Conservation (phyloP, 2,888 invertebrate species). For the Amphipoea lucens region DNA sequence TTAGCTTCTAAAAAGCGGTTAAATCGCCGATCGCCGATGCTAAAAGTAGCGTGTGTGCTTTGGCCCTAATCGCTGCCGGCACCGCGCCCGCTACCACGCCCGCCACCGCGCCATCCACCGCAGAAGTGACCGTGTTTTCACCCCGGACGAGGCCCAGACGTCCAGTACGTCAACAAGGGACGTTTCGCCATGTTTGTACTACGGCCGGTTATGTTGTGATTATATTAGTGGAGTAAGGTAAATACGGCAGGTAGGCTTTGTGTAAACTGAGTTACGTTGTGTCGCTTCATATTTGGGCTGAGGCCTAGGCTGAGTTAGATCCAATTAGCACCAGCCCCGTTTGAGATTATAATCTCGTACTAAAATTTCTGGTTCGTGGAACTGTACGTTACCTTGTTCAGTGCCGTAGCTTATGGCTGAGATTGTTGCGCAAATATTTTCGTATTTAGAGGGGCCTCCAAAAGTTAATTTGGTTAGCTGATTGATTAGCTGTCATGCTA, state of each 20-base stretch:
- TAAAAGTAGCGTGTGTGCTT: too few relatives aligned
- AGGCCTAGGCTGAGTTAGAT: constrained; percentile 27
- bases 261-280: constrained; percentile 49
- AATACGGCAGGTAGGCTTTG: constrained; percentile 50
- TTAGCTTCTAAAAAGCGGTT: too few relatives aligned
- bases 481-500: too few relatives aligned
- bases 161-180: constrained; percentile 50
- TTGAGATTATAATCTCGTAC: constrained; percentile 38
- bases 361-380: neutral
- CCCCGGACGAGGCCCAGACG: constrained; percentile 28
- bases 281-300: constrained; percentile 35
- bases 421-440: neutral
- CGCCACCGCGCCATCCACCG: neutral
- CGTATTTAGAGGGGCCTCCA: neutral
- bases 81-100: neutral
- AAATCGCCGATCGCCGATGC: too few relatives aligned
- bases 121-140: neutral
- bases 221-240: constrained; percentile 53
- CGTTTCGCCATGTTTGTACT: constrained; percentile 44
- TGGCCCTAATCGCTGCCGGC: too few relatives aligned
- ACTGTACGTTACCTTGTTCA: neutral
- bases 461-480: neutral
- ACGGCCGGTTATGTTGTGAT: constrained; percentile 59
- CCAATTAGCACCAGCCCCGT: constrained; percentile 31
- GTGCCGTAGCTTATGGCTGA: neutral